Evolutionary conservation across 2,888 invertebrate genomes (phyloP).

Genomic region (Eurytoma adleriae): DNA sequence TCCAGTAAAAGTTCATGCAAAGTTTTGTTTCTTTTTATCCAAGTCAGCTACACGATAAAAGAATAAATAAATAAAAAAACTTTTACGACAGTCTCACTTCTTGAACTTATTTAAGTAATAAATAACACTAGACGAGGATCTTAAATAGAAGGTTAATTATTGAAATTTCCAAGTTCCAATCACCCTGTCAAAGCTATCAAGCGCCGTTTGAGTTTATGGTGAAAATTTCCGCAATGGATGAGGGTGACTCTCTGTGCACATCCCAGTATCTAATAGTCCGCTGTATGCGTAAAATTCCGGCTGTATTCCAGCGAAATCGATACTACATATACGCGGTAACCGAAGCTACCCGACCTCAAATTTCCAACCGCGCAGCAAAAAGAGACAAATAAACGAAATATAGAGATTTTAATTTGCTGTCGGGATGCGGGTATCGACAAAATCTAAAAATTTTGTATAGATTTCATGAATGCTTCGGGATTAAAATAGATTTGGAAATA

Average conservation of each 20-base stretch:
- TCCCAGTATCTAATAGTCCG: constrained; percentile 20
- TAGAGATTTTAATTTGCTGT: neutral
- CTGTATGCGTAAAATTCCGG: constrained; percentile 22
- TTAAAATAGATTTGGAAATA: too few relatives aligned
- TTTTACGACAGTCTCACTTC: too few relatives aligned
- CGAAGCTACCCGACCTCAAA: constrained; percentile 11
- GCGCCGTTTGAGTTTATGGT: constrained; percentile 14
- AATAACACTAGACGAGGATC: too few relatives aligned
- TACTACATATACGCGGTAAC: constrained; percentile 7
- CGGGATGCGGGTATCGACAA: neutral
- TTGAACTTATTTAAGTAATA: too few relatives aligned
- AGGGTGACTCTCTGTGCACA: neutral
- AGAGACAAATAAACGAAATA: neutral
- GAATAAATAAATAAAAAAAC: too few relatives aligned
- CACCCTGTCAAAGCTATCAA: neutral
- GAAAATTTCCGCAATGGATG: constrained; percentile 44
- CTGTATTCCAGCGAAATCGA: constrained; percentile 31
- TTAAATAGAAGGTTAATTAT: too few relatives aligned
- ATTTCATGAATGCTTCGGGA: too few relatives aligned
- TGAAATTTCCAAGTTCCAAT: neutral
- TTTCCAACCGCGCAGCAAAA: constrained; percentile 12
- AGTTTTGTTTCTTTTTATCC: too few relatives aligned
- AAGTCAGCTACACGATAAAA: too few relatives aligned
- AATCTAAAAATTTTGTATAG: too few relatives aligned
- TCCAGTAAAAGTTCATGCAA: too few relatives aligned